Percentiles rank a stretch among this genome's conserved stretches.
Evolutionary conservation across 2,888 invertebrate species (phyloP).

Genomic region (Trissolcus brochymenae): DNA sequence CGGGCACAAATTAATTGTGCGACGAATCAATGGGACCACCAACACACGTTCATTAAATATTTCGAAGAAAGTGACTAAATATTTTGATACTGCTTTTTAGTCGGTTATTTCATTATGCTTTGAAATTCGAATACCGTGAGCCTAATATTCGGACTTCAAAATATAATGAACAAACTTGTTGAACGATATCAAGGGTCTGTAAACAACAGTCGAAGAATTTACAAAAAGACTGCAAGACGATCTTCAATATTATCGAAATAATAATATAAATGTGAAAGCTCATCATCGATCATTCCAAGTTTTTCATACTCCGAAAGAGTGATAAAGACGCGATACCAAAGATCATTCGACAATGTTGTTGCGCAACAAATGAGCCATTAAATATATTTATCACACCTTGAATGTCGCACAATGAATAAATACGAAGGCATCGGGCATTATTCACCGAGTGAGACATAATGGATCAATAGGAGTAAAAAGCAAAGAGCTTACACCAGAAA

Average conservation of each 20-base stretch:
- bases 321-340: slow-evolving; percentile 4
- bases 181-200: too few species aligned
- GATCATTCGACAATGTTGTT: slow-evolving; percentile 10
- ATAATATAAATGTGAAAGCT: not conserved
- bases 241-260: too few species aligned
- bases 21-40: slow-evolving; percentile 39
- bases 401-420: slow-evolving; percentile 14
- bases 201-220: too few species aligned
- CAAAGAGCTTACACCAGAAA: slow-evolving; percentile 15
- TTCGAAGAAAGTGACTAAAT: slow-evolving; percentile 17
- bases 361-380: slow-evolving; percentile 24
- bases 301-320: slow-evolving; percentile 1
- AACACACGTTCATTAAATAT: slow-evolving; percentile 13
- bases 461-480: slow-evolving; percentile 42
- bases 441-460: slow-evolving; percentile 38
- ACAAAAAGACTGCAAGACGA: too few species aligned
- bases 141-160: too few species aligned
- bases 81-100: slow-evolving; percentile 10
- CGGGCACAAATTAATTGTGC: slow-evolving; percentile 32
- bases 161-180: too few species aligned
- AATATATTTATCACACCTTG: slow-evolving; percentile 32
- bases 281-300: not conserved
- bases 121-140: slow-evolving; percentile 4
- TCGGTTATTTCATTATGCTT: not conserved
- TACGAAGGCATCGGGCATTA: slow-evolving; percentile 14